These are phyloP conservation scores for Lateolabrax maculatus DNA, from an alignment of 2,797 vertebrate species.

Conservation along the genomic window DNA sequence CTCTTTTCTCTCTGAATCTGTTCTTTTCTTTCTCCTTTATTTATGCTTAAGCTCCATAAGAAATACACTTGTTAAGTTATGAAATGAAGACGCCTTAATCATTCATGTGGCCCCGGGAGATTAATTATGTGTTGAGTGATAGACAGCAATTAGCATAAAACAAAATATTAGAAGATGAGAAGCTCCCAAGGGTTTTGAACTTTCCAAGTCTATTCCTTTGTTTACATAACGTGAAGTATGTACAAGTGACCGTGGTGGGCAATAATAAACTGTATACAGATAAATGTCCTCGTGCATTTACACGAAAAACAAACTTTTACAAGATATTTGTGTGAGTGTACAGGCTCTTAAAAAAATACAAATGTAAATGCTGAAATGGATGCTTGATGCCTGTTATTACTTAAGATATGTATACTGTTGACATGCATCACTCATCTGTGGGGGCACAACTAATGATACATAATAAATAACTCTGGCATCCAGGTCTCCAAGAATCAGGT, in stretches of 20 bases:
- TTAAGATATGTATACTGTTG: not conserved
- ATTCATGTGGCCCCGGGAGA: not conserved
- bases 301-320: not conserved
- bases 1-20: not conserved
- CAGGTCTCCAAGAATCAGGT: not conserved
- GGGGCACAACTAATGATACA: not conserved
- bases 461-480: not conserved
- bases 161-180: conserved; percentile 1
- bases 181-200: not conserved
- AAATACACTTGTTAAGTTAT: not conserved
- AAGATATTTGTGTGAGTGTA: not conserved
- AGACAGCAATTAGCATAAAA: not conserved
- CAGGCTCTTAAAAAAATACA: not conserved
- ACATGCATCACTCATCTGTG: not conserved
- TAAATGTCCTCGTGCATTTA: not conserved
- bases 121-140: not conserved
- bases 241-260: not conserved
- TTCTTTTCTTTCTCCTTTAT: conserved; percentile 2
- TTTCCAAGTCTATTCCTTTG: not conserved
- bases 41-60: not conserved
- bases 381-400: not conserved
- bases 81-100: not conserved
- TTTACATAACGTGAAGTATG: not conserved
- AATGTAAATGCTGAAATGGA: too few relatives aligned
- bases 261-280: not conserved